A percentile compares a stretch with the other conserved stretches of the same genome.
Conservation (phyloP, 23 tunicate genomes). For the Halocynthia aurantium region DNA sequence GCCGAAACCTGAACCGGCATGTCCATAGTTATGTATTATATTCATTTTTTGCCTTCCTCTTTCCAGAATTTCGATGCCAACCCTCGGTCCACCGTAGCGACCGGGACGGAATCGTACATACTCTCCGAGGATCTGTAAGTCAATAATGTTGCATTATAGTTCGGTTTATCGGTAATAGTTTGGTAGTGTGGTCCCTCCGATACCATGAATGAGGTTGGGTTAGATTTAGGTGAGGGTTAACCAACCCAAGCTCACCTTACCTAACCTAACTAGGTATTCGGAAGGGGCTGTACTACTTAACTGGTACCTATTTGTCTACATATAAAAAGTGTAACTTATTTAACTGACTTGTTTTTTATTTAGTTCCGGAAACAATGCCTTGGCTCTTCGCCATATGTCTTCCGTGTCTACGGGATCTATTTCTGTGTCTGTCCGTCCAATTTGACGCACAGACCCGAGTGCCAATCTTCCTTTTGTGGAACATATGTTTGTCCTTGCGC, state of each 20-base stretch:
- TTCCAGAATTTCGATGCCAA: neutral
- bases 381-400: neutral
- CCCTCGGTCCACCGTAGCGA: neutral
- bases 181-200: neutral
- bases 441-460: slow-evolving; percentile 3
- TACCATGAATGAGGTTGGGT: neutral
- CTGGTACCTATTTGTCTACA: too few species aligned
- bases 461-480: neutral
- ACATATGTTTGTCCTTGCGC: neutral
- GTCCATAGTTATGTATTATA: slow-evolving; percentile 4
- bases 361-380: slow-evolving; percentile 2
- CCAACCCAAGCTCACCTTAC: too few species aligned
- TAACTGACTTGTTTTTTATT: neutral
- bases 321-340: neutral
- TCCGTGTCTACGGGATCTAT: neutral
- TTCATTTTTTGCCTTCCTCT: neutral
- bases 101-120: slow-evolving; percentile 8
- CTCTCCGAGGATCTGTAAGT: slow-evolving; percentile 1
- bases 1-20: slow-evolving; percentile 8
- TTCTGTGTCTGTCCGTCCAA: neutral
- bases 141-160: neutral
- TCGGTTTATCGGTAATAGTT: neutral
- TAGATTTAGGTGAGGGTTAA: neutral
- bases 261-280: too few species aligned
- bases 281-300: too few species aligned